Percentiles rank a stretch among this genome's conserved stretches.
Conservation (phyloP, 2,797 vertebrate genomes). For the Macropus fuliginosus region DNA sequence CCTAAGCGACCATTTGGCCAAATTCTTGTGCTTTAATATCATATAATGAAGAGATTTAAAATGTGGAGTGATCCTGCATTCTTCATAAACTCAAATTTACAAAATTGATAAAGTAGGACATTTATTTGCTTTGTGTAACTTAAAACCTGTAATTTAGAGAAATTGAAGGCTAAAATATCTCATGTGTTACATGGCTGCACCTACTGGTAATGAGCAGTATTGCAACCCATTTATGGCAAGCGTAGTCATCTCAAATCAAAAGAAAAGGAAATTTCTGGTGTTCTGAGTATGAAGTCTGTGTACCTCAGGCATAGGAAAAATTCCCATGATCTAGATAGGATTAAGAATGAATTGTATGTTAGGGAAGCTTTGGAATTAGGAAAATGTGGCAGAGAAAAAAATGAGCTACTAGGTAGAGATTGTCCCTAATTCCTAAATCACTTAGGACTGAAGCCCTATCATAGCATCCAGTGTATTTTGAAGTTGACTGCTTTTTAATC, state of each 20-base stretch:
- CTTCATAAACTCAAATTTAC: constrained; percentile 27
- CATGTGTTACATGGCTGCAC: neutral
- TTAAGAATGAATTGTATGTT: neutral
- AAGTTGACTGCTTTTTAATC: constrained; percentile 11
- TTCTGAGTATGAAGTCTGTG: neutral
- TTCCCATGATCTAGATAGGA: constrained; percentile 11
- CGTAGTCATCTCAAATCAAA: neutral
- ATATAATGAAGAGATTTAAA: constrained; percentile 19
- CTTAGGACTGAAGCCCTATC: neutral
- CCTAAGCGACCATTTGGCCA: neutral
- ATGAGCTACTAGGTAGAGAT: constrained; percentile 7
- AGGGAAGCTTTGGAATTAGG: neutral
- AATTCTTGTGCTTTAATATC: neutral
- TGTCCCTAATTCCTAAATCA: neutral
- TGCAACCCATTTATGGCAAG: neutral
- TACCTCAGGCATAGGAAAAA: neutral
- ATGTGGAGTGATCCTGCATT: constrained; percentile 25
- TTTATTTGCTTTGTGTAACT: constrained; percentile 24
- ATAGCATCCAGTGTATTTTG: neutral
- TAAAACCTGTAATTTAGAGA: constrained; percentile 42
- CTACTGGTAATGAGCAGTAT: neutral
- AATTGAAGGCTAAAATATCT: constrained; percentile 42
- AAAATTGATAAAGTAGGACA: constrained; percentile 10
- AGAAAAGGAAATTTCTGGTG: neutral
- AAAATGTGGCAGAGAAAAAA: constrained; percentile 9